These are phyloP conservation scores for Serinus canaria DNA, from an alignment of 2,113 vertebrate genomes.

Conservation along the genomic window DNA sequence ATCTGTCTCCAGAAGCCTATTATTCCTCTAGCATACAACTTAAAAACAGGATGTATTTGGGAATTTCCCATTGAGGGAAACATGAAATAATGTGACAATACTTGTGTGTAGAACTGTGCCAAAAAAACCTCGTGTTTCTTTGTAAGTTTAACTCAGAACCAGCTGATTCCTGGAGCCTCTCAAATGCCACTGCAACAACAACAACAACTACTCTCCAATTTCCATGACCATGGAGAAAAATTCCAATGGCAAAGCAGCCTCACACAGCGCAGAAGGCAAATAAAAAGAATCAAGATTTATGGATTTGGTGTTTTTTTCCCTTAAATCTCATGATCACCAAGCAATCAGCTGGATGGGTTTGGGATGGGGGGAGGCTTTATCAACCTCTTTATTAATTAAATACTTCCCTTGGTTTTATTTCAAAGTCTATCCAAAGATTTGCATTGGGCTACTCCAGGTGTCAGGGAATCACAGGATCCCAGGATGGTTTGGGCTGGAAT, in stretches of 20 bases:
- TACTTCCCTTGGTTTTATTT: not conserved
- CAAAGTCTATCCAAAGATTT: not conserved
- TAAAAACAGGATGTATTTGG: slow-evolving; percentile 60
- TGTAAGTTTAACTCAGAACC: slow-evolving; percentile 5
- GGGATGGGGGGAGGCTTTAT: not conserved
- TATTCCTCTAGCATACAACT: slow-evolving; percentile 34
- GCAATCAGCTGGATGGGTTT: not conserved
- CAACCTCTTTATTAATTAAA: not conserved
- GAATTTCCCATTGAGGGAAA: slow-evolving; percentile 47
- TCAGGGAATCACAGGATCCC: not conserved
- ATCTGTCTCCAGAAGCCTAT: slow-evolving; percentile 35
- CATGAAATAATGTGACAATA: slow-evolving; percentile 27
- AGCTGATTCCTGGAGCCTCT: slow-evolving; percentile 20
- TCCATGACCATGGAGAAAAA: not conserved
- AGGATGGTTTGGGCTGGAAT: not conserved
- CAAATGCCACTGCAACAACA: not conserved
- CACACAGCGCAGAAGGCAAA: not conserved
- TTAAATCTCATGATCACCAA: not conserved
- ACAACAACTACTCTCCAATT: not conserved
- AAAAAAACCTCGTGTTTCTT: not conserved
- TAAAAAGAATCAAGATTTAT: not conserved
- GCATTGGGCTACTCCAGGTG: not conserved
- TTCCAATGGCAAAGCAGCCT: not conserved
- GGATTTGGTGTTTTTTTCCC: not conserved
- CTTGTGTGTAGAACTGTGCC: not conserved